Base-by-base conservation (phyloP, 2,888 invertebrate species). In the Ichneumoninae sp. region DNA sequence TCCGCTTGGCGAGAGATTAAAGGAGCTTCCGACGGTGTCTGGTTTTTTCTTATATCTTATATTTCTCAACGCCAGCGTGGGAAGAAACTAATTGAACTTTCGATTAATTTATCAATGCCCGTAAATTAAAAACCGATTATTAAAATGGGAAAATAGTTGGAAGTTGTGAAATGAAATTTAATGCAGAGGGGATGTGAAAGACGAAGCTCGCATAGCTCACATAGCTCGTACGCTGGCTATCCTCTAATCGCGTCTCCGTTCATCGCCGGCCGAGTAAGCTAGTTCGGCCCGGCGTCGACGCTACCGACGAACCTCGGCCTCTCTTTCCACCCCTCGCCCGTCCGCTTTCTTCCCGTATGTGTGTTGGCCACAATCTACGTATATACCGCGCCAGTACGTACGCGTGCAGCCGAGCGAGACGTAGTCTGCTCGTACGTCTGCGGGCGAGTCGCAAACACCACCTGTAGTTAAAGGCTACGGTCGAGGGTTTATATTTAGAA, bases 401-500 rank as follows among this genome's bases (percentile, higher is more conserved):
- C 13, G 26, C 16, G 30, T 30, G 13, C 16, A 60, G 6, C 26
- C 60, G 30, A 22, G 60, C 60, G 60, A 60, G 60, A 60, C 60
- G 30, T 60, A 60, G 60, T 60, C 60, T 60, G 26, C 60, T 26
- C 13, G 60, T 60, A 60, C 65, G 81, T 78, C 70, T 66, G 65
- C 73, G 57, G 75, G 60, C 57, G 40, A 68, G 71, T 66, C 40
- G 70, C 75, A 74, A 76, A 80, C 86, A 88, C 87, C 88, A 88
- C 88, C 88, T 89, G 88, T 88, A 87, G 84, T 88, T 86, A 77
- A 54, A 82, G 44, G 40, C 74, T 76, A 83, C 80, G 71, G 71
- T 60, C 73, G 44, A 73, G 68, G 73, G 68, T 78, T 78, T 86
- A 83, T 81, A 76, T 86, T 81, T 86, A 83, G 82, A 83, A 71